Percentiles rank a stretch among this genome's conserved stretches.
Evolutionary conservation across 1,140 invertebrate genomes (phyloP).

Genomic region (Drosophila bocki): DNA sequence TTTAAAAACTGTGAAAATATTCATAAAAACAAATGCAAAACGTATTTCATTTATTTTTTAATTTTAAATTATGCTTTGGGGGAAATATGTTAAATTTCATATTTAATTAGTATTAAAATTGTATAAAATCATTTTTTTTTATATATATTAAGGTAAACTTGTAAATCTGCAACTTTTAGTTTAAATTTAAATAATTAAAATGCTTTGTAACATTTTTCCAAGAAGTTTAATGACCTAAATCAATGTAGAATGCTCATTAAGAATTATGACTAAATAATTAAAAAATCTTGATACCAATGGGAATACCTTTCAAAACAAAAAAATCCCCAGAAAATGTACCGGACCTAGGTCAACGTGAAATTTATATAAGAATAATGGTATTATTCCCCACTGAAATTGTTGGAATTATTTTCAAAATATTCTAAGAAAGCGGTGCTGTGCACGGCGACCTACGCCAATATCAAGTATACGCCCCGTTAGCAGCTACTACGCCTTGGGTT

Average conservation of each 20-base stretch:
- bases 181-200: background rate
- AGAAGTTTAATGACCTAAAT: conserved; percentile 2
- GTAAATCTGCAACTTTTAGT: no score
- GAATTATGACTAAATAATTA: background rate
- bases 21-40: no score
- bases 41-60: no score
- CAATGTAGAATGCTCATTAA: background rate
- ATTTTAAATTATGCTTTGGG: no score
- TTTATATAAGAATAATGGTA: conserved; percentile 8
- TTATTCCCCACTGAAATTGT: conserved; percentile 11
- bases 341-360: conserved; percentile 29
- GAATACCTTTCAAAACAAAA: background rate
- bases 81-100: background rate
- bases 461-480: conserved; percentile 35
- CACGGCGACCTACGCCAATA: conserved; percentile 26
- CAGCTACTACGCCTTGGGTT: conserved; percentile 27
- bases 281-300: no score
- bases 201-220: background rate
- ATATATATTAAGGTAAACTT: no score
- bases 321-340: background rate
- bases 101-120: background rate
- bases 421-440: conserved; percentile 10
- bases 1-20: no score
- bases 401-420: conserved; percentile 24
- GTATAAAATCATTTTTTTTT: no score